Evolutionary conservation across 2,113 vertebrate genomes (phyloP).

Genomic region (Sorex araneus): DNA sequence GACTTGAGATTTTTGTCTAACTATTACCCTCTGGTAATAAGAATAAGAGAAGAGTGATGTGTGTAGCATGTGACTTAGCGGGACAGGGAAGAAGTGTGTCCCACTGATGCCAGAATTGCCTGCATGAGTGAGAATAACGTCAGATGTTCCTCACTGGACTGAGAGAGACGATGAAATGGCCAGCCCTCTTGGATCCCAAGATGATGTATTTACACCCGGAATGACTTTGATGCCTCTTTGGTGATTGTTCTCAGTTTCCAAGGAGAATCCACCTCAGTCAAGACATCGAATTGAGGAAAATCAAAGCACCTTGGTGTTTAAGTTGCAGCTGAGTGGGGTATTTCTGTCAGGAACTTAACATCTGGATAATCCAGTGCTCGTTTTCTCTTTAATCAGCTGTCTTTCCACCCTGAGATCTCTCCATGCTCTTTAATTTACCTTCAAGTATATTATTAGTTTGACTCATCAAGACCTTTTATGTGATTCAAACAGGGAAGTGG

Average conservation of each 20-base stretch:
- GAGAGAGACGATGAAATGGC: background rate
- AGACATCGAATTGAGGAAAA: background rate
- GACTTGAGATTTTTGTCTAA: background rate
- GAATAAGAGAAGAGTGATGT: background rate
- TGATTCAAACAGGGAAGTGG: background rate
- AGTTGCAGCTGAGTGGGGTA: background rate
- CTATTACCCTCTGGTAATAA: background rate
- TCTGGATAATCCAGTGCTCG: accelerated
- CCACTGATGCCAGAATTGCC: no score
- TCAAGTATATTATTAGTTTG: background rate
- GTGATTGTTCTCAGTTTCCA: background rate
- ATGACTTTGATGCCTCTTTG: background rate
- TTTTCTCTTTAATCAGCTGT: background rate
- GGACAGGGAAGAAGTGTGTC: background rate
- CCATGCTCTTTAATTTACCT: background rate
- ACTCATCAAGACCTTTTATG: background rate
- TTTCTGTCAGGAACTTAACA: background rate
- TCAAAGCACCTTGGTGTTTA: background rate
- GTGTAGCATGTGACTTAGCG: background rate
- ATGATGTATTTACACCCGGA: background rate
- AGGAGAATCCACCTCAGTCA: background rate
- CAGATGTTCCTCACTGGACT: background rate
- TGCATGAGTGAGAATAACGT: background rate
- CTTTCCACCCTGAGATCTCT: background rate
- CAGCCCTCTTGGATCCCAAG: background rate